phyloP scores from a whole-genome alignment of 2,797 vertebrate genomes.

The Buceros bicornis region DNA sequence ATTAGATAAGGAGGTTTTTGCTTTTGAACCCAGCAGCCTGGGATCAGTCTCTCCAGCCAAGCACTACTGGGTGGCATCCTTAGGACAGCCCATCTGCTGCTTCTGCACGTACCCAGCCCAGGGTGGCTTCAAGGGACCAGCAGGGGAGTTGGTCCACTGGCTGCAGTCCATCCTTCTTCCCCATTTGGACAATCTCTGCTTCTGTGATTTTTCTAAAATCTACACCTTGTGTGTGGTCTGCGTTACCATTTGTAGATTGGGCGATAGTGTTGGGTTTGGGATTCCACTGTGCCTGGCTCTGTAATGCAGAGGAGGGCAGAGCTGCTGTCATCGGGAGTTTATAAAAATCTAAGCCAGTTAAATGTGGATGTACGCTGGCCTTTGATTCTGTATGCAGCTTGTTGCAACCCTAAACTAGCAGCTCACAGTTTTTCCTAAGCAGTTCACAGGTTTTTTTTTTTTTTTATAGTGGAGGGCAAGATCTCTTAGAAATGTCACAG shows the following conservation, averaged over 20 bases:
- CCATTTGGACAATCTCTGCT: neutral
- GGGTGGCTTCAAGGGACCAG: neutral
- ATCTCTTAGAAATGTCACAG: neutral
- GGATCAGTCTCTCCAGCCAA: neutral
- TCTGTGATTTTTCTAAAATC: neutral
- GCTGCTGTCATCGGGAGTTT: neutral
- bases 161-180: neutral
- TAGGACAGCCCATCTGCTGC: neutral
- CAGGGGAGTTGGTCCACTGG: neutral
- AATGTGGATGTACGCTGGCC: neutral
- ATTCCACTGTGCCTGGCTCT: neutral
- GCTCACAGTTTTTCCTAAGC: neutral
- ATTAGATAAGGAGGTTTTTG: neutral
- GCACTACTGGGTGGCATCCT: neutral
- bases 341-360: neutral
- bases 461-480: neutral
- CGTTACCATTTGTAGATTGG: neutral
- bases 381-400: neutral
- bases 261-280: neutral
- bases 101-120: neutral
- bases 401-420: neutral
- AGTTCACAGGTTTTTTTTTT: neutral
- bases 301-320: neutral
- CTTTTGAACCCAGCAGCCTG: neutral
- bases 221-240: accelerated